Base-by-base conservation (phyloP, 2,888 invertebrate genomes). In the Ceramica pisi region DNA sequence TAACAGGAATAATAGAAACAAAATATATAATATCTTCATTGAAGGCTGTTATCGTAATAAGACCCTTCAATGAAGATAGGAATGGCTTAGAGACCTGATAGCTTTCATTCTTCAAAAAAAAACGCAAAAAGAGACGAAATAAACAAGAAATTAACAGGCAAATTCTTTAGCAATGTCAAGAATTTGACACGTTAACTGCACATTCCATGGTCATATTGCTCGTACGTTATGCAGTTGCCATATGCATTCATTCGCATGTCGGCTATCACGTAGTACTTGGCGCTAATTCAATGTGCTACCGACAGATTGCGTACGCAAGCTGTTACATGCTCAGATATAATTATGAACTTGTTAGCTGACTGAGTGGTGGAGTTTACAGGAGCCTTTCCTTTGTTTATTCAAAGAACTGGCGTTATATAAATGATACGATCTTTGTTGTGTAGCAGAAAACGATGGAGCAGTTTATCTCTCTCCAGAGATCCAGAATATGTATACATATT, bases 201-300 rank as follows among this genome's bases (percentile, higher is more conserved):
- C n/a, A 35, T 51, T 57, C 12, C 35, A 75, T 12, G 65, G 65
- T 23, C 67, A 61, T 48, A 31, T 74, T 67, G 16, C 41, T 41
- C 14, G 41, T 41, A 44, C 61, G 41, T 55, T 44, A 21, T 53
- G 66, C 55, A 75, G 50, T 75, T 61, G 56, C 67, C 56, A 75
- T 74, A 67, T 67, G 44, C 35, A 60, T 46, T 44, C 0, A 61
- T 12, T 55, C 48, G 26, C 67, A 23, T 38, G 75, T 59, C 69
- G 50, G 41, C 50, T 38, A 75, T 60, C 76, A 69, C 76, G 75
- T 62, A 75, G 50, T 64, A 55, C 35, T 76, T 75, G 75, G 76
- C 69, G 63, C 26, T 56, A 76, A 70, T 75, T 75, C 70, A 69
- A 69, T 69, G 50, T 31, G 55, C 31, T 55, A 35, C 51, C 23